Evolutionary conservation across 2,888 invertebrate species (phyloP), one percentile per base, ranked within the genome.

Genomic region (Apoda limacodes): DNA sequence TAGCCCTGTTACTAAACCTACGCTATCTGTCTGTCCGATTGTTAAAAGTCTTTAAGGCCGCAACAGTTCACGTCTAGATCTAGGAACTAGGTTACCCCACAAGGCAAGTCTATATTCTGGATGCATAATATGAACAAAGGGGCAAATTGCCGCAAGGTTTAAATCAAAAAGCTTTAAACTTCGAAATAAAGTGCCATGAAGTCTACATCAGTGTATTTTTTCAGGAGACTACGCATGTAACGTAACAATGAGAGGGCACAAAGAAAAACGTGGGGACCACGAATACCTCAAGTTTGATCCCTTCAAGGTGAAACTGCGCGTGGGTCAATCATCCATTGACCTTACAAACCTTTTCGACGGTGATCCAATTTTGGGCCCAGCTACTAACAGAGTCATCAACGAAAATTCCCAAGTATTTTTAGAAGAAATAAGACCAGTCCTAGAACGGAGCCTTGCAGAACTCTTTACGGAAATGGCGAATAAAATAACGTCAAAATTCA

Each of bases 391-490:
- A 39, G 83, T 88, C 26, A 75, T 89, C 35, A 87, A 86, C 46
- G 85, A 87, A 22, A 89, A 89, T 58, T 84, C 85, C 5, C 83
- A 84, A 37, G 64, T 88, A 1, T 85, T 89, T 48, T 51, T 89
- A n/a, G 82, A 85, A 39, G 88, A 89, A 64, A 83, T 89, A 43
- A 82, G 80, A 39, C 89, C 89, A 5, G 85, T 84, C 12, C 53
- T 89, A 49, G 88, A 89, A 50, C 63, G 76, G 23, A 81, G 86
- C 9, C 71, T 88, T 23, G 82, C 84, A 2, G 84, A 86, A 25
- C 83, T 87, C 34, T 87, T 89, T 46, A 87, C 88, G 1, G 84
- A 85, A 39, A 86, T 88, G 52, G 86, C 89, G 1, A 89, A 89
- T 50, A 86, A 84, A 57, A 87, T 89, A 37, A 87, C 88, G 1